Base-by-base conservation (phyloP, 2,888 invertebrate genomes). In the Zygaena filipendulae region DNA sequence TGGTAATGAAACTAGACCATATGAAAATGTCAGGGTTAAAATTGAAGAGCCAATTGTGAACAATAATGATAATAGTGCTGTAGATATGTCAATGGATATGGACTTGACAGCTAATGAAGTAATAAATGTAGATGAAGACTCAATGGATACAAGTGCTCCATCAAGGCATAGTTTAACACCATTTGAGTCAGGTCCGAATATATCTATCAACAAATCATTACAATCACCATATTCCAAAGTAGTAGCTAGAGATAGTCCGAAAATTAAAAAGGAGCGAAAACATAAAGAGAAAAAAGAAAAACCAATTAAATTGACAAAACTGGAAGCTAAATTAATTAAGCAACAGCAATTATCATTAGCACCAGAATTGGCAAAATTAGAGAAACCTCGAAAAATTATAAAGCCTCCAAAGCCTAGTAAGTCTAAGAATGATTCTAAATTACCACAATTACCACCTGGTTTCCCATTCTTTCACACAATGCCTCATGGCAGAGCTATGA, bases 221-320 rank as follows among this genome's bases (percentile, higher is more conserved):
- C 77, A 75, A 63, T 46, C 59, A 50, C 64, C 71, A 41, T 82
- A 55, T 59, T 54, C 75, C 68, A 77, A 77, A 74, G 71, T 71
- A 57, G 47, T 56, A 83, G 47, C 83, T 83, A 51, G 79, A 79
- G 48, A 80, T 71, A 46, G 79, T 82, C 51, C 71, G 63, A 84
- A 83, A 59, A 70, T 72, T 44, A 83, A 84, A 45, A 85, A 85
- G 44, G 86, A 85, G 47, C 72, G 63, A 48, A 81, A 81, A 61
- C 75, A 77, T 39, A 80, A 66, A 59, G 80, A 79, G 33, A 81
- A 79, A 47, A 80, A 79, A 48, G 72, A 75, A 48, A 80, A 81
- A 52, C 49, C 68, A 11, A 7, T 6, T 16, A 16, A 16, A 7
- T 6, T 16, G 7, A 6, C 71, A 28, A 79, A 77, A 55, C 47